Base-by-base conservation (phyloP, 2,888 invertebrate species). In the Parasteatoda lunata region DNA sequence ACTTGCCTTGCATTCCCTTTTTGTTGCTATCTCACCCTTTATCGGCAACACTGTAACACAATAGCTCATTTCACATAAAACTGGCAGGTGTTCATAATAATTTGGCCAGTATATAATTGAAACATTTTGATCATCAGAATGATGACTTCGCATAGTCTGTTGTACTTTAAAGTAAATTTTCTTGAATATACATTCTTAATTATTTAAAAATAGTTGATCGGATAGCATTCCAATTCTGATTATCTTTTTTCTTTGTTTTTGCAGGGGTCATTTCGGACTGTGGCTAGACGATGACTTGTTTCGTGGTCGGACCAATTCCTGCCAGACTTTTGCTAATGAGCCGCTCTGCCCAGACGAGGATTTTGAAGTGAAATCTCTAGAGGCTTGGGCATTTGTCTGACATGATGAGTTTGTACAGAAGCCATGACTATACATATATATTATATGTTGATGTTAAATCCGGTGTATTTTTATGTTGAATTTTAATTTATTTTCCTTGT, bases 271-370 rank as follows among this genome's bases (percentile, higher is more conserved):
- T 92, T 98, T 98, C 93, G 99, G 99, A 13, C 93, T 99, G 90
- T 99, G 98, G 98, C 93, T 99, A 91, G 99, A 99, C 93, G 97
- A 97, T 88, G 98, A 99, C 93, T 94, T 99, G 90, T 97, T 98
- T 93, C 95, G 97, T 93, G 98, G 98, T 49, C 95, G 98, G 92
- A 97, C 97, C 80, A 97, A 98, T 93, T 94, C 95, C 89, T 99
- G 99, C 94, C 96, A 96, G 92, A 99, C 99, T 73, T 99, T 98
- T 93, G 96, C 96, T 91, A 99, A 99, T 93, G 97, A 97, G 92
- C 95, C 97, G 73, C 94, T 99, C 88, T 95, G 97, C 90, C 96
- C 96, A 89, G 95, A 96, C 92, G 97, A 98, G 93, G 99, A 99
- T 93, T 99, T 99, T 93, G 95, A 98, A 91, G 96, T 99, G 90